A percentile compares a stretch with the other conserved stretches of the same genome.
Evolutionary conservation across 2,113 vertebrate genomes (phyloP).

Genomic region (Dasyurus viverrinus): DNA sequence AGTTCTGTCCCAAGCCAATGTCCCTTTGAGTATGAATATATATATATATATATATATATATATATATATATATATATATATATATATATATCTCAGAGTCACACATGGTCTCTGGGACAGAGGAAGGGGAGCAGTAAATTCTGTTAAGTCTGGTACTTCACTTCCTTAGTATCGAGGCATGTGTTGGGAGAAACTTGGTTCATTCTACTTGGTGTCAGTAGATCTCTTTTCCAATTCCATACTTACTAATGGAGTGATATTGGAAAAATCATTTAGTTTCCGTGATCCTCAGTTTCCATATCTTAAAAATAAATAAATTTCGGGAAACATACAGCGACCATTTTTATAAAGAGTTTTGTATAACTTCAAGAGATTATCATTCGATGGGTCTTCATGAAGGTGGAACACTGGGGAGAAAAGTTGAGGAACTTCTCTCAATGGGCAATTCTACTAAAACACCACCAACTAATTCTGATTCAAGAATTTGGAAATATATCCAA

Average conservation of each 20-base stretch:
- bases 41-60: too few species aligned
- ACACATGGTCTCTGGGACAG: too few species aligned
- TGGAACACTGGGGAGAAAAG: background rate
- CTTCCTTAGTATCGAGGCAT: background rate
- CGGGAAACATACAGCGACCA: background rate
- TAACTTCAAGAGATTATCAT: background rate
- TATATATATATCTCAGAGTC: too few species aligned
- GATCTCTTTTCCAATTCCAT: background rate
- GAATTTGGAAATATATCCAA: too few species aligned
- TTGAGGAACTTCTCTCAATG: background rate
- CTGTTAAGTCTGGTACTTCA: background rate
- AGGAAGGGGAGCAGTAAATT: too few species aligned
- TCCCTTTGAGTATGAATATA: too few species aligned
- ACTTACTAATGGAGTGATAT: background rate
- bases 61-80: too few species aligned
- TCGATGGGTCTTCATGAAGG: background rate
- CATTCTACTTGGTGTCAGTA: background rate
- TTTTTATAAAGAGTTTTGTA: background rate
- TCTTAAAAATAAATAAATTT: background rate
- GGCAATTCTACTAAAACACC: background rate
- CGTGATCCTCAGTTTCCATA: background rate
- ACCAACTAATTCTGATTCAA: background rate
- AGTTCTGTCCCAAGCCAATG: too few species aligned
- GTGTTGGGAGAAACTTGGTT: background rate
- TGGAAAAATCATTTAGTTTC: background rate